Evolutionary conservation across 1,140 invertebrate species (phyloP).

Genomic region (Drosophila pandora): DNA sequence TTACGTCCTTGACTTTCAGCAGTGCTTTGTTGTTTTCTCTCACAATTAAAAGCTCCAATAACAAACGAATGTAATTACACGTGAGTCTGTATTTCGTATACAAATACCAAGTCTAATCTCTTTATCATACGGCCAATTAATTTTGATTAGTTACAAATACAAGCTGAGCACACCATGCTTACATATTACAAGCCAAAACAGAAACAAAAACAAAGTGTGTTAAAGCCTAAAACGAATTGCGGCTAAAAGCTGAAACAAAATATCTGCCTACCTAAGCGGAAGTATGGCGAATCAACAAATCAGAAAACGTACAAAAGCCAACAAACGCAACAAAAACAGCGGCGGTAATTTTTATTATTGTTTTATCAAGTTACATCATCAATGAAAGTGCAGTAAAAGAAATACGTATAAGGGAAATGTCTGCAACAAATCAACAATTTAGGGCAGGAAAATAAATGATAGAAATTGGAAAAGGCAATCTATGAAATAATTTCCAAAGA

Average conservation of each 20-base stretch:
- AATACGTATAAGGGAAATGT: slow-evolving; percentile 40
- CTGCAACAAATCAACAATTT: slow-evolving; percentile 32
- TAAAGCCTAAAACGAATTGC: slow-evolving; percentile 53
- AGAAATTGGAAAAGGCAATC: slow-evolving; percentile 12
- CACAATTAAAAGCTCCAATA: slow-evolving; percentile 43
- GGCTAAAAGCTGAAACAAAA: slow-evolving; percentile 51
- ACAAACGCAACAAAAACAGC: slow-evolving; percentile 27
- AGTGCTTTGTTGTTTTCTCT: background rate
- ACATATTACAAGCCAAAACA: slow-evolving; percentile 34
- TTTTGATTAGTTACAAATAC: slow-evolving; percentile 60
- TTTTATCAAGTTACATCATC: slow-evolving; percentile 55
- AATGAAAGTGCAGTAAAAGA: slow-evolving; percentile 65
- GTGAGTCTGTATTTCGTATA: background rate
- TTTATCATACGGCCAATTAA: slow-evolving; percentile 79
- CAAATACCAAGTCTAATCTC: slow-evolving; percentile 50
- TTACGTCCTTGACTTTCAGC: slow-evolving; percentile 67
- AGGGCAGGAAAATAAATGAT: slow-evolving; percentile 31
- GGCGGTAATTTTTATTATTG: slow-evolving; percentile 26
- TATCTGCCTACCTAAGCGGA: slow-evolving; percentile 58
- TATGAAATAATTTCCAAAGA: background rate
- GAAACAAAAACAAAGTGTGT: slow-evolving; percentile 44
- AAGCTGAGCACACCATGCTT: background rate
- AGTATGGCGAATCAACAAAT: slow-evolving; percentile 53
- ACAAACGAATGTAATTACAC: slow-evolving; percentile 6
- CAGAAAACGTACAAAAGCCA: slow-evolving; percentile 46